Evolutionary conservation across 2,797 vertebrate species (phyloP).

Genomic region (Mormyrus hasselquistii): DNA sequence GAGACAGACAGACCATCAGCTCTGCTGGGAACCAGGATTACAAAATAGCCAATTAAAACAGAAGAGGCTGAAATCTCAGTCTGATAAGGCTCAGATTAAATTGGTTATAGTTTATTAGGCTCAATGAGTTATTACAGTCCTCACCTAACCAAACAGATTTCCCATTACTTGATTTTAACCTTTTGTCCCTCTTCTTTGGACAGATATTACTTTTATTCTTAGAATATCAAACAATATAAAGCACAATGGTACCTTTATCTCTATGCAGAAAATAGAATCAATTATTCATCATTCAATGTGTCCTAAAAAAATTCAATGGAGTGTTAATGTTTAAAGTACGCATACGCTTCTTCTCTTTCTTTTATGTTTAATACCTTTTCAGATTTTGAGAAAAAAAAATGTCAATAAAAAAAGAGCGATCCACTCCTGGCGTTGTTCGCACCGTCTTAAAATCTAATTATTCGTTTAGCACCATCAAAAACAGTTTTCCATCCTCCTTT

Average conservation of each 20-base stretch:
- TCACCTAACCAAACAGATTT: conserved; percentile 77
- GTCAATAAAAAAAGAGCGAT: conserved; percentile 35
- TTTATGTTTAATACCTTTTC: conserved; percentile 12
- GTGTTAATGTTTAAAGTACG: neutral
- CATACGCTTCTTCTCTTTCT: neutral
- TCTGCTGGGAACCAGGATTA: conserved; percentile 99
- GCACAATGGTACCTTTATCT: conserved; percentile 41
- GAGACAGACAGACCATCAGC: conserved; percentile 79
- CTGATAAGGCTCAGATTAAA: conserved; percentile 82
- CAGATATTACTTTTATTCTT: conserved; percentile 70
- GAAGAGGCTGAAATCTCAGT: conserved; percentile 91
- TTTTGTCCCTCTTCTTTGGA: conserved; percentile 67
- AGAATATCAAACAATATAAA: conserved; percentile 54
- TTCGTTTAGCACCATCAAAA: conserved; percentile 20
- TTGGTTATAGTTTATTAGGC: conserved; percentile 84
- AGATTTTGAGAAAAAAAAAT: conserved; percentile 15
- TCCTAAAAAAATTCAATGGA: conserved; percentile 2
- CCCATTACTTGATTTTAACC: conserved; percentile 65
- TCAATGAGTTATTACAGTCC: conserved; percentile 79
- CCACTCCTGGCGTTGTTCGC: conserved; percentile 33
- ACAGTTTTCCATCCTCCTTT: conserved; percentile 33
- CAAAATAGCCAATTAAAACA: conserved; percentile 99
- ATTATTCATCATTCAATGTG: neutral
- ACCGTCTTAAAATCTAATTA: conserved; percentile 23
- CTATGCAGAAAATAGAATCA: conserved; percentile 44